phyloP scores from a whole-genome alignment of 2,113 vertebrate species.

The Pomatostomus ruficeps region DNA sequence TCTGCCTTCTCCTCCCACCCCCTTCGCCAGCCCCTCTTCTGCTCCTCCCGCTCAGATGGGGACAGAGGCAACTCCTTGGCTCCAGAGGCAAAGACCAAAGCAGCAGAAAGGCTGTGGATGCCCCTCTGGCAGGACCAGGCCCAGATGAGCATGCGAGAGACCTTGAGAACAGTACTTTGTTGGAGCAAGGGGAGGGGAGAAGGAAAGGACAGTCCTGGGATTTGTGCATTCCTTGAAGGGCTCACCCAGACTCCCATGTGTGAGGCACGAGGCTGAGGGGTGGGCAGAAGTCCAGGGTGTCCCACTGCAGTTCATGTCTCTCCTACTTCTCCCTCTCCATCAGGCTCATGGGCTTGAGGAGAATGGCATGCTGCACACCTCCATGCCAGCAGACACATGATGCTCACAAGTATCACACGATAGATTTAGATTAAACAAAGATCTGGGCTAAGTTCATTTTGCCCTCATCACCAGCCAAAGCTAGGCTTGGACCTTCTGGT shows the following conservation, averaged over 20 bases:
- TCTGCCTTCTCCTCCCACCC: constrained; percentile 38
- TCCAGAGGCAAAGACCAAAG: background rate
- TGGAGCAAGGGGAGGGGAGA: background rate
- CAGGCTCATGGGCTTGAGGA: background rate
- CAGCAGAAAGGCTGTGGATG: background rate
- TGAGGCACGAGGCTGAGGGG: fast-evolving
- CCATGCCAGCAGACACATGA: background rate
- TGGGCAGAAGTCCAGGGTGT: background rate
- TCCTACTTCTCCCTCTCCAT: background rate
- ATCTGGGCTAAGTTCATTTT: background rate
- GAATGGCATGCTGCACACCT: background rate
- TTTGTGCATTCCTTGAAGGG: fast-evolving
- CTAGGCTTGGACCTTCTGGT: background rate
- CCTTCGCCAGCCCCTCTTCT: background rate
- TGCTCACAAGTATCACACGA: background rate
- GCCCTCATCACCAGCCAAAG: background rate
- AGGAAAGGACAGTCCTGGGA: background rate
- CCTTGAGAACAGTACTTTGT: background rate
- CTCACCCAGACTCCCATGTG: background rate
- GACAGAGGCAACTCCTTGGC: background rate
- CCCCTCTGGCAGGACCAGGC: background rate
- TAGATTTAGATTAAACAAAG: background rate
- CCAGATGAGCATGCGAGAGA: fast-evolving
- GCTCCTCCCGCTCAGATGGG: background rate
- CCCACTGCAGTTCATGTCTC: background rate